Conservation (phyloP, 2,888 invertebrate species). For the Hipparchia semele region DNA sequence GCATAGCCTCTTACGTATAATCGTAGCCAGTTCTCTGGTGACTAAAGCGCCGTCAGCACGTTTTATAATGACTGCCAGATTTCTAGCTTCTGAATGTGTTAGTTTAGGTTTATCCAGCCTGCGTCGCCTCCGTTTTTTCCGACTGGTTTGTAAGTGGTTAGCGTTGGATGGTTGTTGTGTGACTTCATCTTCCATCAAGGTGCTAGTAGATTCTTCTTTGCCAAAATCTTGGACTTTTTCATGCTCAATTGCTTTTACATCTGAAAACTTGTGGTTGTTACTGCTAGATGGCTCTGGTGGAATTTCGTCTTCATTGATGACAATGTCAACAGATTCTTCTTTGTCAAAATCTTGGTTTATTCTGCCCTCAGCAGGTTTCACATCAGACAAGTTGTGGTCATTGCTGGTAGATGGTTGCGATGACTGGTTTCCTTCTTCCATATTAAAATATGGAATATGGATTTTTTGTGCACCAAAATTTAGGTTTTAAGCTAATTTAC, state of each 20-base stretch:
- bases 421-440: no score
- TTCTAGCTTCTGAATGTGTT: constrained; percentile 7
- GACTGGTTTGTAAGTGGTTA: not conserved
- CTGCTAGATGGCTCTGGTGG: not conserved
- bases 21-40: not conserved
- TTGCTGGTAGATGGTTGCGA: no score
- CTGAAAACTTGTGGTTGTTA: not conserved
- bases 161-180: not conserved
- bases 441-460: no score
- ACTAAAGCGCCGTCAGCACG: not conserved
- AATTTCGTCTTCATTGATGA: not conserved
- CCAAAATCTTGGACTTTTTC: not conserved
- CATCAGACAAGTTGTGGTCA: no score
- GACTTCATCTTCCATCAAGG: not conserved
- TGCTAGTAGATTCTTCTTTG: not conserved
- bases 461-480: no score
- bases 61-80: constrained; percentile 2
- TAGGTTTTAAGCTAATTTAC: no score
- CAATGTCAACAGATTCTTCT: not conserved
- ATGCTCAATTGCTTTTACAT: not conserved
- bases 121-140: not conserved
- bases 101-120: not conserved
- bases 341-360: not conserved
- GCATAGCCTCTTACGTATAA: not conserved
- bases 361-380: no score